Conservation (phyloP, 2,888 invertebrate genomes). For the Drosophila merina region DNA sequence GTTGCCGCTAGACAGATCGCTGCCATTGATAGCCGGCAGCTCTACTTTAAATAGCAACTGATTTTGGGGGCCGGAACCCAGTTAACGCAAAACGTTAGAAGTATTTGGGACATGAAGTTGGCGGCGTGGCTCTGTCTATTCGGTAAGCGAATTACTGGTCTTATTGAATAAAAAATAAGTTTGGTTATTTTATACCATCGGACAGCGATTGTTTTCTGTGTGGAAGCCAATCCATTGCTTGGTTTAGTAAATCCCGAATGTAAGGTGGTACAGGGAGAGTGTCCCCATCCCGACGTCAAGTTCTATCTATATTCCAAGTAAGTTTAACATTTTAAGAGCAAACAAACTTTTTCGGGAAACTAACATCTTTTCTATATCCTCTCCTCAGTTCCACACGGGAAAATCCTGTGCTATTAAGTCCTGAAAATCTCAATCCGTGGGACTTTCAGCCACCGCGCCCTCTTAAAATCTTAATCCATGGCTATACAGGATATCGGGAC, state of each 20-base stretch:
- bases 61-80: constrained; percentile 52
- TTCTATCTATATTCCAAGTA: constrained; percentile 88
- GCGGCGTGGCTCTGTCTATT: constrained; percentile 43
- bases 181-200: not conserved
- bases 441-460: constrained; percentile 83
- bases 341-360: not conserved
- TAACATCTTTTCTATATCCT: not conserved
- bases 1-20: constrained; percentile 41
- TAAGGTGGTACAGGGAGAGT: constrained; percentile 69
- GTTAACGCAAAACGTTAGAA: constrained; percentile 43
- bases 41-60: constrained; percentile 59
- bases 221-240: constrained; percentile 56
- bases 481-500: constrained; percentile 87
- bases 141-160: constrained; percentile 33
- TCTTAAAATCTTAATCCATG: constrained; percentile 87
- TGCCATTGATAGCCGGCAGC: constrained; percentile 48
- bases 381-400: constrained; percentile 71
- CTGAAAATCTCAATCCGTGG: constrained; percentile 66
- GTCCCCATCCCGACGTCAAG: constrained; percentile 87
- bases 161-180: not conserved
- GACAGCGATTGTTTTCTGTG: constrained; percentile 24
- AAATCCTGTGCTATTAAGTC: constrained; percentile 84
- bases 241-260: constrained; percentile 70
- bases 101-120: constrained; percentile 45
- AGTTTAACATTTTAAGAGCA: constrained; percentile 41